Conservation (phyloP, 2,888 invertebrate genomes). For the Philopedon plagiatum region DNA sequence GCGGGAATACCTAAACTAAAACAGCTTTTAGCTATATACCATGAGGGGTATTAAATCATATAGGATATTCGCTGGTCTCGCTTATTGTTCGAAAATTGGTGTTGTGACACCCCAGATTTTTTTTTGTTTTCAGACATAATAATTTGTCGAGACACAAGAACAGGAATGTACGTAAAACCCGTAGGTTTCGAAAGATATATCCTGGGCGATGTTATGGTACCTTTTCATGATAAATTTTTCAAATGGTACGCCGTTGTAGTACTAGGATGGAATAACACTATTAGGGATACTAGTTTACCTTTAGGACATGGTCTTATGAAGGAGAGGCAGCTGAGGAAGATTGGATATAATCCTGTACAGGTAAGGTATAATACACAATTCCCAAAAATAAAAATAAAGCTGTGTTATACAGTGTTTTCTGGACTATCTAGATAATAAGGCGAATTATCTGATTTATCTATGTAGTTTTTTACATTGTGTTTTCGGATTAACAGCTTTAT, state of each 20-base stretch:
- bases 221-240: slow-evolving; percentile 55
- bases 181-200: slow-evolving; percentile 69
- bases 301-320: slow-evolving; percentile 76
- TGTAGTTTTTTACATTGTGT: too few relatives aligned
- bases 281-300: slow-evolving; percentile 69
- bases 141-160: slow-evolving; percentile 67
- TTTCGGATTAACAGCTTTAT: too few relatives aligned
- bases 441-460: too few relatives aligned
- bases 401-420: too few relatives aligned
- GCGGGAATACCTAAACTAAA: too few relatives aligned
- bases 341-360: slow-evolving; percentile 74
- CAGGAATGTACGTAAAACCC: slow-evolving; percentile 70
- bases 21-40: too few relatives aligned
- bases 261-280: slow-evolving; percentile 75
- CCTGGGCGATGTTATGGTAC: slow-evolving; percentile 69
- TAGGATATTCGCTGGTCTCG: too few relatives aligned
- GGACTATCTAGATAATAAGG: too few relatives aligned
- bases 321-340: slow-evolving; percentile 74
- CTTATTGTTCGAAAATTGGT: not conserved
- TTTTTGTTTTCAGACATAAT: slow-evolving; percentile 61
- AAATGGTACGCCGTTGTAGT: slow-evolving; percentile 74
- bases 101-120: not conserved
- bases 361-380: slow-evolving; percentile 69
- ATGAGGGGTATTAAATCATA: too few relatives aligned
- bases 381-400: too few relatives aligned